These are phyloP conservation scores for Dicyrtoma fusca DNA, from an alignment of 2,888 invertebrate genomes.

Conservation along the genomic window DNA sequence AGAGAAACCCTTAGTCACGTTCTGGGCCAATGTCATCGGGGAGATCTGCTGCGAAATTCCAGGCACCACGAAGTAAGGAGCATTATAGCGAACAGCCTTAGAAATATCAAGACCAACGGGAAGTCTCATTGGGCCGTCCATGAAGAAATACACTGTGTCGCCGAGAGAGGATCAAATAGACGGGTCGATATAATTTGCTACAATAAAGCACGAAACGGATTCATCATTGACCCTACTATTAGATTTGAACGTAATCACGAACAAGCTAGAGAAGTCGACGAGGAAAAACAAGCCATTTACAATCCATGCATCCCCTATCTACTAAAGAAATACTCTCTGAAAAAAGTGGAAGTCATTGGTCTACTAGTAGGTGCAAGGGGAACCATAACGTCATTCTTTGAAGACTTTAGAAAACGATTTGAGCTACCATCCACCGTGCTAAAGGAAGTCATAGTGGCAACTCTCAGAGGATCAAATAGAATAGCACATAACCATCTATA, in stretches of 20 bases:
- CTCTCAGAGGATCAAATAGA: too few relatives aligned
- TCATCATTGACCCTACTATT: slow-evolving; percentile 2
- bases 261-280: background rate
- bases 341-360: too few relatives aligned
- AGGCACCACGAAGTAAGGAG: background rate
- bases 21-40: background rate
- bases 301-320: background rate
- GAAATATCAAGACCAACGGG: too few relatives aligned
- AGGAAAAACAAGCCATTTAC: too few relatives aligned
- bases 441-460: too few relatives aligned
- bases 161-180: background rate
- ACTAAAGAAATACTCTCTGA: background rate
- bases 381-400: too few relatives aligned
- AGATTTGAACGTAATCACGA: background rate
- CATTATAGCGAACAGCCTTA: too few relatives aligned
- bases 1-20: background rate
- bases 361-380: too few relatives aligned
- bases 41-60: background rate
- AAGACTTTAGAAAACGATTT: slow-evolving; percentile 1
- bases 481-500: too few relatives aligned
- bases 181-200: background rate
- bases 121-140: too few relatives aligned
- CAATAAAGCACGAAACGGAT: background rate
- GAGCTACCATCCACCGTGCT: too few relatives aligned
- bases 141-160: too few relatives aligned